Conservation (phyloP, 2,888 invertebrate genomes). For the Mellilla xanthometata region DNA sequence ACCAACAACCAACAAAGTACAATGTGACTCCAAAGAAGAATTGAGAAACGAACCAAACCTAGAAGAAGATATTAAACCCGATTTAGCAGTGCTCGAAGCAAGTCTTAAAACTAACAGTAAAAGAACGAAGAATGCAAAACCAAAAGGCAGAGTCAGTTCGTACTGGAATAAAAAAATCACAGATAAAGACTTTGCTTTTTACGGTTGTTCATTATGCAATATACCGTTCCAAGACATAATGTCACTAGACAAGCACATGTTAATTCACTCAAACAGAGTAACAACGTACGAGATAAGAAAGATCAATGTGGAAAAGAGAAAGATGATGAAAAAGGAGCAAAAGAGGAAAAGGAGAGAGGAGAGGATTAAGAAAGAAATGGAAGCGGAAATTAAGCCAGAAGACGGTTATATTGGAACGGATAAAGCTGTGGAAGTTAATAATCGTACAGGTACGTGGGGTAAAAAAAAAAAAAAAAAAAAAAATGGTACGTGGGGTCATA, state of each 20-base stretch:
- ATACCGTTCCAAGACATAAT: constrained; percentile 51
- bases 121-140: constrained; percentile 27
- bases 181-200: constrained; percentile 62
- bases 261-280: constrained; percentile 61
- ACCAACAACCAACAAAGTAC: background rate
- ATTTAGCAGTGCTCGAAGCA: constrained; percentile 7
- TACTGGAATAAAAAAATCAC: constrained; percentile 66
- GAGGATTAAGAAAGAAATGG: constrained; percentile 38
- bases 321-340: constrained; percentile 56
- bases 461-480: too few species aligned
- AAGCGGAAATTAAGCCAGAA: constrained; percentile 68
- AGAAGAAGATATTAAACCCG: constrained; percentile 36
- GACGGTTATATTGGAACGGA: constrained; percentile 70
- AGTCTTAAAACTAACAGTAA: constrained; percentile 3
- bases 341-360: constrained; percentile 51
- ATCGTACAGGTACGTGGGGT: background rate
- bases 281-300: constrained; percentile 68
- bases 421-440: constrained; percentile 41
- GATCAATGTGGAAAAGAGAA: constrained; percentile 58
- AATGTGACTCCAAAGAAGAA: background rate
- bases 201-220: constrained; percentile 68
- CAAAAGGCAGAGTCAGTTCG: constrained; percentile 46
- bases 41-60: background rate
- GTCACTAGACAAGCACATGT: constrained; percentile 63
- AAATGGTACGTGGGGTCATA: too few species aligned